Percentiles rank a stretch among this genome's conserved stretches.
Evolutionary conservation across 2,797 vertebrate species (phyloP).

Genomic region (Knipowitschia caucasica): DNA sequence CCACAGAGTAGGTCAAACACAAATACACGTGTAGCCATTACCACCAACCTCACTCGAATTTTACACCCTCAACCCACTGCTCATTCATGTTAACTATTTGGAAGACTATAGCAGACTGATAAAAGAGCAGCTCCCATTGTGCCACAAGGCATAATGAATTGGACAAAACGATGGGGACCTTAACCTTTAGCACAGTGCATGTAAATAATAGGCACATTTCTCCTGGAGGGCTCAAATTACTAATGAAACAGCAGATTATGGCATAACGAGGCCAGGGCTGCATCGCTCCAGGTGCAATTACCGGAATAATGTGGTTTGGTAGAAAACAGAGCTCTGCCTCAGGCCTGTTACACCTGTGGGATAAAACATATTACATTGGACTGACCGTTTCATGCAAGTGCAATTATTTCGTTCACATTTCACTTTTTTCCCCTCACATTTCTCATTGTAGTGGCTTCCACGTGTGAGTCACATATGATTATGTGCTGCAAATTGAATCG

Average conservation of each 20-base stretch:
- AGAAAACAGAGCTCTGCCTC: constrained; percentile 17
- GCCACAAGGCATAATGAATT: constrained; percentile 31
- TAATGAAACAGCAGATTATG: constrained; percentile 34
- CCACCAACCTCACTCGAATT: too few relatives aligned
- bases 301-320: constrained; percentile 23
- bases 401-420: neutral
- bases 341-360: neutral
- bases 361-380: neutral
- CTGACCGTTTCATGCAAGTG: neutral
- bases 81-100: too few relatives aligned
- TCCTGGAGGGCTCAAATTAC: constrained; percentile 27
- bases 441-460: neutral
- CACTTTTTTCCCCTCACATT: neutral
- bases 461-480: constrained; percentile 19
- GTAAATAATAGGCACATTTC: constrained; percentile 31
- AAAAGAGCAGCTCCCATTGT: constrained; percentile 17
- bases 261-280: constrained; percentile 25
- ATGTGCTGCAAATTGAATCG: constrained; percentile 15
- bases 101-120: neutral
- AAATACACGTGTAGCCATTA: too few relatives aligned
- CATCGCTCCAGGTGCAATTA: constrained; percentile 14
- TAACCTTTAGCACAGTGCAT: constrained; percentile 28
- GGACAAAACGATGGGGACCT: constrained; percentile 14
- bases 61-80: too few relatives aligned
- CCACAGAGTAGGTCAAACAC: too few relatives aligned